phyloP scores from a whole-genome alignment of 2,888 invertebrate genomes.

The Drosophila nr. medialis region DNA sequence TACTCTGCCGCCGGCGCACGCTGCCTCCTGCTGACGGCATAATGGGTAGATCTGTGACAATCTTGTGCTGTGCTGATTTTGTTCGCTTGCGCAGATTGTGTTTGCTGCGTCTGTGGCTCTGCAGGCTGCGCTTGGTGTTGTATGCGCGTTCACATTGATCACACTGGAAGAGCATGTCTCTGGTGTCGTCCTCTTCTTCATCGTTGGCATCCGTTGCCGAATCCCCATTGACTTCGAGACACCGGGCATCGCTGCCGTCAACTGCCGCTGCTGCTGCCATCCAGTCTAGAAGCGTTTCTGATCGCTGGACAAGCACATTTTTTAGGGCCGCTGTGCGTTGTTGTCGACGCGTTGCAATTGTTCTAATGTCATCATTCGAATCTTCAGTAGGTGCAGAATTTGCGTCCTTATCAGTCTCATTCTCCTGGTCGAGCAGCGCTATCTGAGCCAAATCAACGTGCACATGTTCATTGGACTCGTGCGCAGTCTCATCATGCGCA shows the following conservation, averaged over 20 bases:
- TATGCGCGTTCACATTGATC: conserved; percentile 74
- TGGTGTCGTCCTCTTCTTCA: conserved; percentile 47
- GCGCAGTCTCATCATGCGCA: conserved; percentile 39
- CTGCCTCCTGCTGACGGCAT: not conserved
- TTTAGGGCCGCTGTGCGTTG: conserved; percentile 46
- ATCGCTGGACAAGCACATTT: conserved; percentile 27
- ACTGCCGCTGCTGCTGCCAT: not conserved
- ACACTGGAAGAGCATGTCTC: conserved; percentile 73
- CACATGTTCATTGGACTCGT: conserved; percentile 29
- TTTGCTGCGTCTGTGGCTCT: conserved; percentile 69
- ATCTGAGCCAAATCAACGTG: conserved; percentile 46
- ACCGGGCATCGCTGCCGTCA: conserved; percentile 6
- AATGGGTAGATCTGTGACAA: not conserved
- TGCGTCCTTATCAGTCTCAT: conserved; percentile 23
- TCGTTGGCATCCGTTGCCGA: conserved; percentile 33
- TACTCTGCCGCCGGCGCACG: conserved; percentile 23
- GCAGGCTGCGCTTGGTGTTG: conserved; percentile 71
- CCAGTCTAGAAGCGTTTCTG: conserved; percentile 1
- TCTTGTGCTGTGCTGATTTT: not conserved
- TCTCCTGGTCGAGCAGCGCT: conserved; percentile 47
- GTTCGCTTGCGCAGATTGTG: conserved; percentile 37
- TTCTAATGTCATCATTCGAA: not conserved
- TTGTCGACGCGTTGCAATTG: conserved; percentile 23
- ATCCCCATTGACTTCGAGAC: conserved; percentile 7
- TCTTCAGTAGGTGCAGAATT: conserved; percentile 1